Base-by-base conservation (phyloP, 2,888 invertebrate species). In the Ennomos erosarius region DNA sequence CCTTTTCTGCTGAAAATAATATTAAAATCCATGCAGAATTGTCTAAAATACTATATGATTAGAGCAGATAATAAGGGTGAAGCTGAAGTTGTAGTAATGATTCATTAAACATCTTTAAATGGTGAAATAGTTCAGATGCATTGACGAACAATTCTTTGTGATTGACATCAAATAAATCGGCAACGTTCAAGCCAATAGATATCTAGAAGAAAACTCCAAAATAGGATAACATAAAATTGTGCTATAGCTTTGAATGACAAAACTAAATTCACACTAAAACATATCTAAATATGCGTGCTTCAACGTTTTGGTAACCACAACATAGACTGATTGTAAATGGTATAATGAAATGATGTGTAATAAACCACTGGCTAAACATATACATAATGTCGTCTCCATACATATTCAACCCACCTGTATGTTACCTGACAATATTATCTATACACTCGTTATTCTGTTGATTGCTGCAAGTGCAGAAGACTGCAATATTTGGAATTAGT, bases 371-470 rank as follows among this genome's bases (percentile, higher is more conserved):
- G n/a, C 3, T 33, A 35, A 10, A 16, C 10, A 34, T 39, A 26
- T 16, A 16, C 16, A 16, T 16, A 16, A 16, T 16, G 16, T 26
- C 4, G 35, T 38, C 1, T 16, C 43, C 55, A 46, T 11, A 59
- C 37, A 48, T 8, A 10, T n/a, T 44, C 10, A 52, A 68, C 67
- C 65, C 65, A 68, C 68, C 68, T 68, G 62, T 48, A 57, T 55
- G 55, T 68, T 68, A 68, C 68, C 68, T 68, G 61, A 65, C 59
- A 60, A 55, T 39, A 59, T 56, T 16, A 43, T 51, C 4, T 58
- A 52, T 53, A 59, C 55, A 53, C 60, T 57, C 52, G 62, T 47
- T 48, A 59, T 42, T 57, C 66, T 64, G 68, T 50, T 55, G 59
- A 47, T 9, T 44, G 62, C 64, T 64, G 66, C n/a, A n/a, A n/a